phyloP scores from a whole-genome alignment of 1,140 invertebrate genomes.

The Archivesica marissinica region DNA sequence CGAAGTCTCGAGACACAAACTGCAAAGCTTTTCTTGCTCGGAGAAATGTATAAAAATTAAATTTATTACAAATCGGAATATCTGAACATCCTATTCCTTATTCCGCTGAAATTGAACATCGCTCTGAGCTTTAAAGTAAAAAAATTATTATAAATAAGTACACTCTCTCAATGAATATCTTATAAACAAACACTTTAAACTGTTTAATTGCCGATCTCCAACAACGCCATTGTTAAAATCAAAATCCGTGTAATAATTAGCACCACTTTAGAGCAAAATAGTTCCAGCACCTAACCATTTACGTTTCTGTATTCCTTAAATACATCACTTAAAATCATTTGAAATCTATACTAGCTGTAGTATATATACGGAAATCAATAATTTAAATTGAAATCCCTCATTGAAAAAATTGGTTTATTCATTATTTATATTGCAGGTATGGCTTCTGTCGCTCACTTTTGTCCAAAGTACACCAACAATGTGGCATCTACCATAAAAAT shows the following conservation, averaged over 20 bases:
- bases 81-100: neutral
- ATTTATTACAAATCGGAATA: too few species aligned
- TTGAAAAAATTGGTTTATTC: neutral
- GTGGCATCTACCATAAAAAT: neutral
- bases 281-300: too few species aligned
- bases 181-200: neutral
- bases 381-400: neutral
- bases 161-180: neutral
- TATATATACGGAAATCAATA: neutral
- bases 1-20: neutral
- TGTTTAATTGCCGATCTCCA: neutral
- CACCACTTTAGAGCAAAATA: neutral
- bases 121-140: neutral
- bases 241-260: neutral
- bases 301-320: slow-evolving; percentile 1
- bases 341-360: neutral
- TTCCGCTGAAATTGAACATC: neutral
- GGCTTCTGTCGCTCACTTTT: neutral
- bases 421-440: neutral
- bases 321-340: neutral
- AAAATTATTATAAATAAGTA: neutral
- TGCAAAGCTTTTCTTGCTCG: neutral
- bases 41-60: too few species aligned
- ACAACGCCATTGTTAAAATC: neutral
- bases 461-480: neutral